These are phyloP conservation scores for Pandemis cinnamomeana DNA, from an alignment of 2,888 invertebrate genomes.

Conservation along the genomic window DNA sequence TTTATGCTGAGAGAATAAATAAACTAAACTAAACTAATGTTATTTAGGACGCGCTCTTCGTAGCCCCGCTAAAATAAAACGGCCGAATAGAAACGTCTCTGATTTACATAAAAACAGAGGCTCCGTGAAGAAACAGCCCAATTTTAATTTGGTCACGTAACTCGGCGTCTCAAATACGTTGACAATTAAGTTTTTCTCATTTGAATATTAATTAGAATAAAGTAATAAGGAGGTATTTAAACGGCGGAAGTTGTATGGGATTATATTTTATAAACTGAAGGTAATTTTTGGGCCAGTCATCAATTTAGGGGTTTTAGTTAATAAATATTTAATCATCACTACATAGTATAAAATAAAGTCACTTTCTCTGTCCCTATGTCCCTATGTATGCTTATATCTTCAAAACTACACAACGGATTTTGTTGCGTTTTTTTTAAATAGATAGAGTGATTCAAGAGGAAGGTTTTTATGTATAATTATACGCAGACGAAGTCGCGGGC, in stretches of 20 bases:
- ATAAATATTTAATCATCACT: too few relatives aligned
- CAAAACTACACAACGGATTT: too few relatives aligned
- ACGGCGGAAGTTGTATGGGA: neutral
- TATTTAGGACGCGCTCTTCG: conserved; percentile 9
- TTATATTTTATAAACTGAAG: neutral
- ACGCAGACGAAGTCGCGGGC: too few relatives aligned
- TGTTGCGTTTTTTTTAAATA: too few relatives aligned
- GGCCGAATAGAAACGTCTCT: conserved; percentile 53
- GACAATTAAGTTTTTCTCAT: conserved; percentile 4
- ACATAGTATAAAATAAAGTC: too few relatives aligned
- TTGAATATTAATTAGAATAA: conserved; percentile 6
- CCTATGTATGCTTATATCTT: too few relatives aligned
- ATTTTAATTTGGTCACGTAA: conserved; percentile 14
- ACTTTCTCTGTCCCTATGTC: too few relatives aligned
- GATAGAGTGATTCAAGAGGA: too few relatives aligned
- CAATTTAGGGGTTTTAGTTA: neutral
- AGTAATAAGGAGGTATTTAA: neutral
- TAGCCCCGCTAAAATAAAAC: conserved; percentile 47
- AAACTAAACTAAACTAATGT: too few relatives aligned
- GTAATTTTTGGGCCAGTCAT: neutral
- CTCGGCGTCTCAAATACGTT: conserved; percentile 2
- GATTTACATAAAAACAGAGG: conserved; percentile 54
- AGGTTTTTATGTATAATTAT: too few relatives aligned
- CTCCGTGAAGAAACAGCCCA: conserved; percentile 25
- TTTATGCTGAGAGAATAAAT: too few relatives aligned